Evolutionary conservation across 30 jellyfish, hydroid and myxozoan genomes (phyloP).

Genomic region (Cassiopea andromeda): DNA sequence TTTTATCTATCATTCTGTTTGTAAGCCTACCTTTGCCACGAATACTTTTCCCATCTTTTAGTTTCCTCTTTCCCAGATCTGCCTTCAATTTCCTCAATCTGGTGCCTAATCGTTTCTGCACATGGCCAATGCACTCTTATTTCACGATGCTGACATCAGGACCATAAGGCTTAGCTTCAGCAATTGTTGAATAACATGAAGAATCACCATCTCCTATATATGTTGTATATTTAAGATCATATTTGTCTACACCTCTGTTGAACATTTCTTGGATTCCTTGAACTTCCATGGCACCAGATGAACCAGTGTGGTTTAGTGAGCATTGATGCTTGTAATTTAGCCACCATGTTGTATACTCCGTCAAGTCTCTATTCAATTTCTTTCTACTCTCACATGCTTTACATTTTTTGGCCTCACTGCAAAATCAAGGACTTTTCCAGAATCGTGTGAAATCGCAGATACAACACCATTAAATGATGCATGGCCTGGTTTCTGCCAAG

Average conservation of each 20-base stretch:
- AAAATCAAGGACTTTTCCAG: no score
- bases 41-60: slow-evolving; percentile 50
- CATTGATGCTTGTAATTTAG: neutral
- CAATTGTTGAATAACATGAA: neutral
- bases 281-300: slow-evolving; percentile 19
- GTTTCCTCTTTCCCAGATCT: slow-evolving; percentile 15
- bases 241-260: neutral
- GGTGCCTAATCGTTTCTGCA: slow-evolving; percentile 51
- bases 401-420: neutral
- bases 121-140: slow-evolving; percentile 44
- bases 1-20: neutral
- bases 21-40: slow-evolving; percentile 57
- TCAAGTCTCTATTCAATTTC: neutral
- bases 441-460: no score
- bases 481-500: no score
- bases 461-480: no score
- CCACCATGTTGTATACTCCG: neutral
- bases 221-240: neutral
- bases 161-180: neutral
- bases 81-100: slow-evolving; percentile 43
- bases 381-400: slow-evolving; percentile 7
- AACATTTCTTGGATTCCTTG: neutral
- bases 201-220: slow-evolving; percentile 23
- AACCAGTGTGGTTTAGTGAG: neutral
- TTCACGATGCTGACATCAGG: neutral